These are phyloP conservation scores for Paradisaea rubra DNA, from an alignment of 2,113 vertebrate species.

Conservation along the genomic window DNA sequence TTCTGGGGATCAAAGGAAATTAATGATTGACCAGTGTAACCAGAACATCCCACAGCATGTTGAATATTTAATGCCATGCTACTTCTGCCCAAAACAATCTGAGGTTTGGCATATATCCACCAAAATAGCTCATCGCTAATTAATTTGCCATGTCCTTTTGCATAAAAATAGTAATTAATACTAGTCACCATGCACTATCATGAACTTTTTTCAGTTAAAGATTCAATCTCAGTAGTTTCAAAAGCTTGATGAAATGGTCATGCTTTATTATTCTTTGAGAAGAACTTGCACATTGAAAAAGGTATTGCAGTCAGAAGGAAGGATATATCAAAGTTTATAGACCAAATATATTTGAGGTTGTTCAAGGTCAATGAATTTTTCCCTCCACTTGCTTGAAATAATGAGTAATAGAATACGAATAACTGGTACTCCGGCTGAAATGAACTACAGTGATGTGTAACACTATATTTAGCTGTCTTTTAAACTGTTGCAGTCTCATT, in stretches of 20 bases:
- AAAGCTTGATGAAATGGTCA: slow-evolving; percentile 34
- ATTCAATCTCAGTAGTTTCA: slow-evolving; percentile 24
- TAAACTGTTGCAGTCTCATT: slow-evolving; percentile 7
- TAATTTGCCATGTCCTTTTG: slow-evolving; percentile 69
- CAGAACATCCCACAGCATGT: slow-evolving; percentile 57
- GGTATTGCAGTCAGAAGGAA: slow-evolving; percentile 8
- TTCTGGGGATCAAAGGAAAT: slow-evolving; percentile 72
- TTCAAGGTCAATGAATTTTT: slow-evolving; percentile 69
- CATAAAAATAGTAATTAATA: slow-evolving; percentile 70
- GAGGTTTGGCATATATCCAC: slow-evolving; percentile 51
- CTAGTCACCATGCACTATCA: neutral
- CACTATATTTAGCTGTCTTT: slow-evolving; percentile 34
- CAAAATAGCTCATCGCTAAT: slow-evolving; percentile 65
- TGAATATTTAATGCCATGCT: slow-evolving; percentile 68
- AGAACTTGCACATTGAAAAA: slow-evolving; percentile 19
- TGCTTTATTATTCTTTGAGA: slow-evolving; percentile 51
- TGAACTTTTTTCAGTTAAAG: slow-evolving; percentile 1
- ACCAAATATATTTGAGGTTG: slow-evolving; percentile 63
- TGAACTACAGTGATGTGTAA: slow-evolving; percentile 38
- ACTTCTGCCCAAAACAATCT: slow-evolving; percentile 61
- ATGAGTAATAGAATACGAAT: slow-evolving; percentile 44
- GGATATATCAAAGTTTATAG: slow-evolving; percentile 65
- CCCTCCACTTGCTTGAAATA: slow-evolving; percentile 37
- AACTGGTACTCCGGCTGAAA: slow-evolving; percentile 11
- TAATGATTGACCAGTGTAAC: slow-evolving; percentile 66